A percentile compares a stretch with the other conserved stretches of the same genome.
Evolutionary conservation across 1,140 invertebrate genomes (phyloP).

Genomic region (Calephelis nemesis): DNA sequence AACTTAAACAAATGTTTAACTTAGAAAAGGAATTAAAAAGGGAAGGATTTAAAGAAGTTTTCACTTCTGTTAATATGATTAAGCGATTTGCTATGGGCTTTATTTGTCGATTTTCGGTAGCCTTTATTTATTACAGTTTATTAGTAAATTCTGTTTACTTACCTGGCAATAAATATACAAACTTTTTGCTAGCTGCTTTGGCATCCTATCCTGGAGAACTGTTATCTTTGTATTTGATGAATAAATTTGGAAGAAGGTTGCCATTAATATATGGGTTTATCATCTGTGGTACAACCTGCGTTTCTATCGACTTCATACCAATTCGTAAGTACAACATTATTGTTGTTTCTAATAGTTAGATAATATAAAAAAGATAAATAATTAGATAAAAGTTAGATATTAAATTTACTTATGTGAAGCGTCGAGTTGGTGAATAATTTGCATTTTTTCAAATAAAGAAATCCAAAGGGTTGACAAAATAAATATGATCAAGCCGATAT

Average conservation of each 20-base stretch:
- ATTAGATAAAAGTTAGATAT: too few relatives aligned
- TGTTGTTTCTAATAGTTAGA: not conserved
- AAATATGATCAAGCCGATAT: too few relatives aligned
- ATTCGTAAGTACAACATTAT: slow-evolving; percentile 42
- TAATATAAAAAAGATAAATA: too few relatives aligned
- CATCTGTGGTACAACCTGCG: slow-evolving; percentile 71
- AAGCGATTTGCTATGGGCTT: slow-evolving; percentile 54
- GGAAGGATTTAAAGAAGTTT: slow-evolving; percentile 43
- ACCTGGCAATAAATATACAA: slow-evolving; percentile 84
- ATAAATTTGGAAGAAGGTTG: slow-evolving; percentile 81
- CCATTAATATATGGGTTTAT: slow-evolving; percentile 80
- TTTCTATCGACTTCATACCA: slow-evolving; percentile 45
- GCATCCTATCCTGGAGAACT: slow-evolving; percentile 86
- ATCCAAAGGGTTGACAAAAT: too few relatives aligned
- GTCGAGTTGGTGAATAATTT: too few relatives aligned
- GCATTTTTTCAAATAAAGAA: too few relatives aligned
- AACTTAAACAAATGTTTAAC: slow-evolving; percentile 45
- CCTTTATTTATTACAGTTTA: slow-evolving; percentile 89
- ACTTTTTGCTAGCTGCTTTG: slow-evolving; percentile 83
- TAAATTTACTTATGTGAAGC: too few relatives aligned
- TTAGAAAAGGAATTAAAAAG: slow-evolving; percentile 36
- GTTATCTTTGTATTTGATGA: slow-evolving; percentile 81
- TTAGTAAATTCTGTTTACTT: slow-evolving; percentile 87
- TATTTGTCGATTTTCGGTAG: slow-evolving; percentile 82
- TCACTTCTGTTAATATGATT: slow-evolving; percentile 48